These are phyloP conservation scores for Neomicropteryx cornuta DNA, from an alignment of 1,140 invertebrate genomes.

Conservation along the genomic window DNA sequence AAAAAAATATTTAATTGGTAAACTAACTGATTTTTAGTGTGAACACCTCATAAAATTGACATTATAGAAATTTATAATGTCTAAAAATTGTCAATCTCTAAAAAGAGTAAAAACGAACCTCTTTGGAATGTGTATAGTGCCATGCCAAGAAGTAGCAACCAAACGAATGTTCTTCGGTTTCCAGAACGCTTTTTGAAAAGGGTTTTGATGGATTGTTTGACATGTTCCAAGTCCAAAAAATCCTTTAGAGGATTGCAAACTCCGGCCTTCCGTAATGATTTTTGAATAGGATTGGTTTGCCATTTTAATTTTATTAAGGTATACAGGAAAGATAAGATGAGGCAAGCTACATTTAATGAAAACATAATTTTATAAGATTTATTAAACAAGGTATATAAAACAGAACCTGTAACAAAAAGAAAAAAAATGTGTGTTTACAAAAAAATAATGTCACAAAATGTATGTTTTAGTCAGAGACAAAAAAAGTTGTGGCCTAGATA, in stretches of 20 bases:
- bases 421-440: too few relatives aligned
- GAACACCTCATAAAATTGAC: too few relatives aligned
- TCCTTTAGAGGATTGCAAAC: slow-evolving; percentile 47
- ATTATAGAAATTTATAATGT: too few relatives aligned
- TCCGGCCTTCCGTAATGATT: slow-evolving; percentile 40
- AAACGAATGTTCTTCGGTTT: slow-evolving; percentile 46
- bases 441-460: too few relatives aligned
- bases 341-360: slow-evolving; percentile 47
- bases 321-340: slow-evolving; percentile 51
- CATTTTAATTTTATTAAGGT: slow-evolving; percentile 46
- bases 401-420: slow-evolving; percentile 25
- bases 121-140: slow-evolving; percentile 67
- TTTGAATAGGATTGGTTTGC: slow-evolving; percentile 50
- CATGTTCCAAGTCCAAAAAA: slow-evolving; percentile 58
- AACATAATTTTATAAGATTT: slow-evolving; percentile 60
- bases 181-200: slow-evolving; percentile 41
- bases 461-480: too few relatives aligned
- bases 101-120: slow-evolving; percentile 24
- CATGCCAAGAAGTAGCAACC: slow-evolving; percentile 56
- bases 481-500: too few relatives aligned
- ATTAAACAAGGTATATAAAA: slow-evolving; percentile 31
- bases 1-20: too few relatives aligned
- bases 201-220: slow-evolving; percentile 46
- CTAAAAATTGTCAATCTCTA: slow-evolving; percentile 30
- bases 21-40: too few relatives aligned